Conservation (phyloP, 1,140 invertebrate genomes). For the Gonatopus flavifemur region DNA sequence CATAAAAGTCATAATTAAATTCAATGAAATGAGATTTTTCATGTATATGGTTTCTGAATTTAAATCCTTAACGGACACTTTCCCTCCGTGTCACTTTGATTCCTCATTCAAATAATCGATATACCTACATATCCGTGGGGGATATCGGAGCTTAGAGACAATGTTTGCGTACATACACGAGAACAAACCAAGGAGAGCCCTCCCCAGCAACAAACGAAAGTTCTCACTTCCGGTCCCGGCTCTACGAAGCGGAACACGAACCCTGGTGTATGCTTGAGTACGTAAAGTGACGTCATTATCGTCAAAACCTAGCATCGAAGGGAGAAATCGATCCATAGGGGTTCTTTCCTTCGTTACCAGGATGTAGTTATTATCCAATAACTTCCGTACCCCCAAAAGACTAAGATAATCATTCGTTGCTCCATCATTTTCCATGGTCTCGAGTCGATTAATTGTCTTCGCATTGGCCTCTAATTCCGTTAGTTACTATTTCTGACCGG, state of each 20-base stretch:
- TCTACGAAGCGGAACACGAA: constrained; percentile 41
- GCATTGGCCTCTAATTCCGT: no score
- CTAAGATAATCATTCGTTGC: constrained; percentile 30
- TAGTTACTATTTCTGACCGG: no score
- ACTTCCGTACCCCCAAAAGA: constrained; percentile 37
- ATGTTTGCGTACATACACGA: no score
- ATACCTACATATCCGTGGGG: constrained; percentile 27
- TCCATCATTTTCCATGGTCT: constrained; percentile 40
- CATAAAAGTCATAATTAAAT: no score
- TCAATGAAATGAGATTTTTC: no score
- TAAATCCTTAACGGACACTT: no score
- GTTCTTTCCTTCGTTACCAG: constrained; percentile 36
- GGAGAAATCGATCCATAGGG: constrained; percentile 47
- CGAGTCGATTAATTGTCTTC: constrained; percentile 27
- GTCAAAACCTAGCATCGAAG: constrained; percentile 31
- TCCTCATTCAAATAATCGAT: constrained; percentile 15
- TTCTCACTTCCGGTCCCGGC: constrained; percentile 38
- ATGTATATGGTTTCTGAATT: no score
- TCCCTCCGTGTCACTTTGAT: no score
- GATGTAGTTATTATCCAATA: constrained; percentile 45
- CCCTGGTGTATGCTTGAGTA: constrained; percentile 23
- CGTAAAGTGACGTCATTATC: constrained; percentile 29
- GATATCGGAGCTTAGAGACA: constrained; percentile 23
- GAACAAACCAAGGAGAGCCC: no score
- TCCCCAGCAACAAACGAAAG: constrained; percentile 28